These are phyloP conservation scores for Acyrthosiphon pisum DNA, from an alignment of 1,140 invertebrate species.

Conservation along the genomic window DNA sequence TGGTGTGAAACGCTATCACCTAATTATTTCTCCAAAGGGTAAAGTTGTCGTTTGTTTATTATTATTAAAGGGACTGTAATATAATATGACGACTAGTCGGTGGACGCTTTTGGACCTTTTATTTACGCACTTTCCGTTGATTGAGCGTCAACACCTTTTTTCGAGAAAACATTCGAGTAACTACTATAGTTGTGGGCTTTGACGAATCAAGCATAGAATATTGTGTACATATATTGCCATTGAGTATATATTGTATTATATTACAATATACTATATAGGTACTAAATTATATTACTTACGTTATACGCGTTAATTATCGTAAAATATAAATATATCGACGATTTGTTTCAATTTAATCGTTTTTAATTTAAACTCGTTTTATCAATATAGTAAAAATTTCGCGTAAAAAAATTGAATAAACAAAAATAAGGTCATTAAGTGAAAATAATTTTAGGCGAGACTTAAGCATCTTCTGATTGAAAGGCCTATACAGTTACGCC, in stretches of 20 bases:
- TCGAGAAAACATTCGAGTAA: background rate
- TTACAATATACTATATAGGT: no score
- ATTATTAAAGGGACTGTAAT: background rate
- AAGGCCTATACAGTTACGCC: no score
- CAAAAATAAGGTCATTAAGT: background rate
- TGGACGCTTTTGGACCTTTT: background rate
- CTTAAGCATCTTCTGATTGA: background rate
- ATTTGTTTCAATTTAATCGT: background rate
- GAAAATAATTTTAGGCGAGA: background rate
- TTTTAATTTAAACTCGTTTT: background rate
- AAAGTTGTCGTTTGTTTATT: background rate
- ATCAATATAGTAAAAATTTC: background rate
- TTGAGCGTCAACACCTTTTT: background rate
- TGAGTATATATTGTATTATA: no score
- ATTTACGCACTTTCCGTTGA: background rate
- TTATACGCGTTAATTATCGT: background rate
- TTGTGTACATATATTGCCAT: no score
- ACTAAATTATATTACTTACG: no score
- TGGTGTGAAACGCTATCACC: background rate
- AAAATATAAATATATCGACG: background rate
- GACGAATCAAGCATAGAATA: no score
- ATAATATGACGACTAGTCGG: background rate
- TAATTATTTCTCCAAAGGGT: background rate
- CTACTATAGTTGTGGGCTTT: no score
- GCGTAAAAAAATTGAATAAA: background rate